phyloP scores from a whole-genome alignment of 2,797 vertebrate species.

The Chloroceryle amazona region DNA sequence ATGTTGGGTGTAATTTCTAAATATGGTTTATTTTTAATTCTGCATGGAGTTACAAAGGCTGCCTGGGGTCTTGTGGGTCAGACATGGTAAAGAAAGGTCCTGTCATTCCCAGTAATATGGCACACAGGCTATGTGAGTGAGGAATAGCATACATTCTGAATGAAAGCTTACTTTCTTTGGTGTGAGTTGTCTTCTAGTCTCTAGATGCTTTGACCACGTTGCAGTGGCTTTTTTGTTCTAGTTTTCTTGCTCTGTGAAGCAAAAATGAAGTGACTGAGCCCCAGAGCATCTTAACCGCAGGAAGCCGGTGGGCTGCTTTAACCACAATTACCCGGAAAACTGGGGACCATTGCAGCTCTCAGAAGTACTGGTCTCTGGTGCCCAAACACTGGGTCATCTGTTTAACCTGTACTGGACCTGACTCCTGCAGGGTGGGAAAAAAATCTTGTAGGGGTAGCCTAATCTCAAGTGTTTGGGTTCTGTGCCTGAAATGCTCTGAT shows the following conservation, averaged over 20 bases:
- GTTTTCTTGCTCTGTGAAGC: not conserved
- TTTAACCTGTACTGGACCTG: not conserved
- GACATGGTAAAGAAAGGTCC: not conserved
- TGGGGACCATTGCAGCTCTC: not conserved
- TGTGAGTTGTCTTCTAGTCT: not conserved
- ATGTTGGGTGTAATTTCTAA: not conserved
- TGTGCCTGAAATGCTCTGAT: not conserved
- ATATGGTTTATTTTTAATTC: not conserved
- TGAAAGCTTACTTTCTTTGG: not conserved
- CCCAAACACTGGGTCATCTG: not conserved
- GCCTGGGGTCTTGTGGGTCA: not conserved
- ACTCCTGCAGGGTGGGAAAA: not conserved
- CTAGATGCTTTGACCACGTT: not conserved
- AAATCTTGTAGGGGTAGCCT: not conserved
- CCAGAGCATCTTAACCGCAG: not conserved
- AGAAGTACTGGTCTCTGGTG: rapidly evolving
- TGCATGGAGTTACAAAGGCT: not conserved
- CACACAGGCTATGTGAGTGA: not conserved
- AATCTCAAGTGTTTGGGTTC: rapidly evolving
- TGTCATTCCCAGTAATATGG: not conserved
- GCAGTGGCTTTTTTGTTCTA: not conserved
- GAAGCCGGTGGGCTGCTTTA: not conserved
- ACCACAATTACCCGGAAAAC: not conserved
- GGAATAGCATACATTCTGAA: not conserved
- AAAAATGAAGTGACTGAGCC: not conserved